Conservation (phyloP, 2,888 invertebrate species). For the Oasisia sp. region DNA sequence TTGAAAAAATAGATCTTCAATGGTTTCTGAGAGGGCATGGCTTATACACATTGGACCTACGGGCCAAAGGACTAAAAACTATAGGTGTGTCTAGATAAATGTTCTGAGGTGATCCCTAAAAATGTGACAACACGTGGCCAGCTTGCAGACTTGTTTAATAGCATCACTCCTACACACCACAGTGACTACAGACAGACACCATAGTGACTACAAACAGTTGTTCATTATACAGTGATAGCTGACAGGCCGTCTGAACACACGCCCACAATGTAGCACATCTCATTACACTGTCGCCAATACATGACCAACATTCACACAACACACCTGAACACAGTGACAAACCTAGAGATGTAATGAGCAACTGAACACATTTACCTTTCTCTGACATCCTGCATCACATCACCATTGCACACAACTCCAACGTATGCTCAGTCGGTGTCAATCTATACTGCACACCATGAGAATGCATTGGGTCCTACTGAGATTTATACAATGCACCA, state of each 20-base stretch:
- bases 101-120: no score
- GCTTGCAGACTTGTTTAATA: conserved; percentile 17
- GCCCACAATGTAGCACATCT: conserved; percentile 17
- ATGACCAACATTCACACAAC: background rate
- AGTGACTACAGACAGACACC: conserved; percentile 9
- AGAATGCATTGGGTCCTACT: background rate
- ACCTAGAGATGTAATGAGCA: background rate
- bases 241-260: background rate
- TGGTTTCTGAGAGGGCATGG: no score
- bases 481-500: background rate
- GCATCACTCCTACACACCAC: conserved; percentile 12
- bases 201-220: conserved; percentile 7
- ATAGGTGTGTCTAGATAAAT: no score
- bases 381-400: background rate
- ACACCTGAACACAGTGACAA: background rate
- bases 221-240: conserved; percentile 12
- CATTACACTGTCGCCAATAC: background rate
- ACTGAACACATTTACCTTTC: background rate
- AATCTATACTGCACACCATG: background rate
- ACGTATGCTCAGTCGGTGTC: background rate
- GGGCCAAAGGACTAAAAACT: no score
- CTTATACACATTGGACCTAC: no score
- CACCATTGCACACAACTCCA: background rate
- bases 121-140: background rate
- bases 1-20: no score